Evolutionary conservation across 2,888 invertebrate species (phyloP).

Genomic region (Limnephilus auricula): DNA sequence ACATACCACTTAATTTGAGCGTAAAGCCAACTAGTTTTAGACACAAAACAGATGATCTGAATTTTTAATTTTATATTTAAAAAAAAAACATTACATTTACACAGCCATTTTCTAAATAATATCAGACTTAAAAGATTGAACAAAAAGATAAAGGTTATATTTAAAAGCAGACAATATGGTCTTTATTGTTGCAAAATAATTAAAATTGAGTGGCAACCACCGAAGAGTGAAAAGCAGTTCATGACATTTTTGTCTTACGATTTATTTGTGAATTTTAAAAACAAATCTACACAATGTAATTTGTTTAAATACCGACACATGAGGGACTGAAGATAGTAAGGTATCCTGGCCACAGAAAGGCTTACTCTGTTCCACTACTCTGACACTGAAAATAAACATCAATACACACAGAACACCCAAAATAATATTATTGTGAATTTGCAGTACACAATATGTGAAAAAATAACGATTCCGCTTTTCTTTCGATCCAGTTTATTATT

Average conservation of each 20-base stretch:
- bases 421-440: not conserved
- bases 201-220: not conserved
- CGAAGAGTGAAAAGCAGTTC: not conserved
- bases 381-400: not conserved
- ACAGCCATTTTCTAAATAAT: no score
- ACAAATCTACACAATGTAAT: not conserved
- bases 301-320: not conserved
- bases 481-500: not conserved
- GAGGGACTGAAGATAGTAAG: not conserved
- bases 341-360: not conserved
- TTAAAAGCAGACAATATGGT: not conserved
- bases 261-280: not conserved
- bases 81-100: no score
- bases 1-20: not conserved
- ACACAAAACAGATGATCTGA: no score
- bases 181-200: not conserved
- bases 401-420: not conserved
- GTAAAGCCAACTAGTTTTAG: not conserved
- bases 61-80: no score
- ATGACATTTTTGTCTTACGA: not conserved
- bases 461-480: not conserved
- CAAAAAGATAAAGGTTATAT: not conserved
- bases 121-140: not conserved
- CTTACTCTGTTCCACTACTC: not conserved
- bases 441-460: not conserved